phyloP scores from a whole-genome alignment of 2,113 vertebrate genomes.

The Ctenomys sociabilis region DNA sequence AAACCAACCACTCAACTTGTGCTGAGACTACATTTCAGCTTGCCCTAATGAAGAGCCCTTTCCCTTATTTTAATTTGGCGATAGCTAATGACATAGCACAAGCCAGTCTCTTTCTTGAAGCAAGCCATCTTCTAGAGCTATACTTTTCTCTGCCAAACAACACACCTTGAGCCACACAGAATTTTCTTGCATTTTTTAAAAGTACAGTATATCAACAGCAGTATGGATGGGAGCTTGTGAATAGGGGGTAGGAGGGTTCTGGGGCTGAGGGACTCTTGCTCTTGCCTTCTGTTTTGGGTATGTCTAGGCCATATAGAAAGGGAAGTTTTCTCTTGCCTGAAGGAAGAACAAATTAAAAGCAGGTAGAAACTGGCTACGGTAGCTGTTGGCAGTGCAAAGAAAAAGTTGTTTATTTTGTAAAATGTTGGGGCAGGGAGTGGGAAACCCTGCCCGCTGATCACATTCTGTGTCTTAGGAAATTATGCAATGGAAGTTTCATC shows the following conservation, averaged over 20 bases:
- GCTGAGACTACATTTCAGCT: neutral
- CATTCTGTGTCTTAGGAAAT: neutral
- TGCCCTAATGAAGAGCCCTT: neutral
- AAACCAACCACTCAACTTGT: neutral
- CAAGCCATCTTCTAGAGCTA: neutral
- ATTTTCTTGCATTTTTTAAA: neutral
- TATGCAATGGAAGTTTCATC: neutral
- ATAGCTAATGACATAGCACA: neutral
- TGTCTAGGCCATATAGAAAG: neutral
- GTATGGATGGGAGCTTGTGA: neutral
- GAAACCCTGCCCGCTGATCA: neutral
- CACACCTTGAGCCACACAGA: neutral
- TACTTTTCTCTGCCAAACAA: neutral
- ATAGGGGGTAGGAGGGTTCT: neutral
- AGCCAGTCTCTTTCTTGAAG: neutral
- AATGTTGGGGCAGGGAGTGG: neutral
- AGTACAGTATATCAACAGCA: neutral
- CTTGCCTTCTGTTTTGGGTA: neutral
- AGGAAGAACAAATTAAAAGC: neutral
- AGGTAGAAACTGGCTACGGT: neutral
- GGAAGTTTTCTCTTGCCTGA: neutral
- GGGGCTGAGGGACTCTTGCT: neutral
- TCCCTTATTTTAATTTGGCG: constrained; percentile 7
- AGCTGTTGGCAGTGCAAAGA: neutral
- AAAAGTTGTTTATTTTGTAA: neutral